Base-by-base conservation (phyloP, 2,888 invertebrate species). In the Adelognathus sp. region DNA sequence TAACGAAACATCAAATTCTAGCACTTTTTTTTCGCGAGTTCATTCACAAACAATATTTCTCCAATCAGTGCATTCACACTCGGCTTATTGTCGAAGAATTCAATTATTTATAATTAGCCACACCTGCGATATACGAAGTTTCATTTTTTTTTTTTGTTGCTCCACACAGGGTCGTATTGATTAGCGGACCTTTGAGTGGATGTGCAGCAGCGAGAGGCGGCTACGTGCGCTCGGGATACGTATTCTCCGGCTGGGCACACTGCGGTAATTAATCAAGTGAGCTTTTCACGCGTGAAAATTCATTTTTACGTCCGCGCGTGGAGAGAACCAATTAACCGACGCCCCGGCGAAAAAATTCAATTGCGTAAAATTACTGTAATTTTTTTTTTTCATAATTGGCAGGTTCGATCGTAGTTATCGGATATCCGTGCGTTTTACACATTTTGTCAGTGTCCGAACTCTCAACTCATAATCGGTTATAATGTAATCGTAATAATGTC, bases 381-480 rank as follows among this genome's bases (percentile, higher is more conserved):
- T 61, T 54, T 44, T 9, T 29, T 46, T 44, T 7, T 41, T 11
- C 3, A 27, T 54, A 18, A 18, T 56, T 61, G 52, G 66, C 31
- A 56, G 50, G 63, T 69, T 54, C 64, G n/a, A 64, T 61, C 60
- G 71, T 67, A 36, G 36, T 31, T 36, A 63, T 63, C 18, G 61
- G 44, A 56, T 67, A 21, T 41, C 69, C 73, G 63, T 73, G 78
- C 58, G 69, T 64, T 60, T 63, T 67, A 67, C 52, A 69, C 64
- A 73, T 78, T 73, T 64, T 73, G 78, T 78, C 78, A 78, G 78
- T 73, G 78, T 69, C 73, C 73, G 78, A 78, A 73, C 78, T 78
- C 78, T 58, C 41, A 78, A 69, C 63, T 64, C 73, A 67, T 72
- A 66, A 73, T 78, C 78, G 31, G 78, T 78, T 80, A 80, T 67